Conservation (phyloP, 2,888 invertebrate species). For the Melolontha melolontha region DNA sequence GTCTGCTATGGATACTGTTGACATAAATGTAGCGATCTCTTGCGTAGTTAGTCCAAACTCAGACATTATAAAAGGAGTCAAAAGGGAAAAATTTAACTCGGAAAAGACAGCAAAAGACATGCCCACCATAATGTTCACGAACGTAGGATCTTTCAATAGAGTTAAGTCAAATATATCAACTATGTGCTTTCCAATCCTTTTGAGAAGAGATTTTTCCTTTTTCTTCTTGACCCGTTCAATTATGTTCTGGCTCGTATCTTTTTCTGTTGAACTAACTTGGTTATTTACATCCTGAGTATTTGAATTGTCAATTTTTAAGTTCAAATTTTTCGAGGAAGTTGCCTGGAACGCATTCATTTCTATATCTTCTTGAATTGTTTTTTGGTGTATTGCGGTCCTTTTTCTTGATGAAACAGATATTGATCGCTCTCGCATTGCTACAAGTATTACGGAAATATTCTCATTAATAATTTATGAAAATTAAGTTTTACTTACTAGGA, state of each 20-base stretch:
- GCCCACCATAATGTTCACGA: conserved; percentile 76
- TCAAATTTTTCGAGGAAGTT: not conserved
- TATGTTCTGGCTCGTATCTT: no score
- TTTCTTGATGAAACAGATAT: not conserved
- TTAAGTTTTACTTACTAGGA: no score
- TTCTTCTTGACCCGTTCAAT: conserved; percentile 23
- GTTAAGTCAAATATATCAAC: conserved; percentile 74
- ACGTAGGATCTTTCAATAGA: conserved; percentile 74
- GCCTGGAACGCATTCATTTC: not conserved
- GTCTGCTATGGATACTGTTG: conserved; percentile 68
- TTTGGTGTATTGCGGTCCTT: not conserved
- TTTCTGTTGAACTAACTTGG: no score
- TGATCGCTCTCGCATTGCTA: no score
- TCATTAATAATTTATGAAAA: no score
- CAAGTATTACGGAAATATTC: no score
- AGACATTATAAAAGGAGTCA: conserved; percentile 75
- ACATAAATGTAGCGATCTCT: conserved; percentile 74
- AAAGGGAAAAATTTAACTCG: conserved; percentile 76
- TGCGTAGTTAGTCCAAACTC: conserved; percentile 72
- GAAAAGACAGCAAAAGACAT: conserved; percentile 76
- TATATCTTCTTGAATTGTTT: no score
- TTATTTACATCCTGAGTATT: no score
- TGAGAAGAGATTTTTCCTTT: conserved; percentile 61
- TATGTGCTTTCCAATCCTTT: conserved; percentile 59
- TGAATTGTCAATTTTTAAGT: no score